phyloP scores from a whole-genome alignment of 2,888 invertebrate species.

The Pemphredon lugubris region DNA sequence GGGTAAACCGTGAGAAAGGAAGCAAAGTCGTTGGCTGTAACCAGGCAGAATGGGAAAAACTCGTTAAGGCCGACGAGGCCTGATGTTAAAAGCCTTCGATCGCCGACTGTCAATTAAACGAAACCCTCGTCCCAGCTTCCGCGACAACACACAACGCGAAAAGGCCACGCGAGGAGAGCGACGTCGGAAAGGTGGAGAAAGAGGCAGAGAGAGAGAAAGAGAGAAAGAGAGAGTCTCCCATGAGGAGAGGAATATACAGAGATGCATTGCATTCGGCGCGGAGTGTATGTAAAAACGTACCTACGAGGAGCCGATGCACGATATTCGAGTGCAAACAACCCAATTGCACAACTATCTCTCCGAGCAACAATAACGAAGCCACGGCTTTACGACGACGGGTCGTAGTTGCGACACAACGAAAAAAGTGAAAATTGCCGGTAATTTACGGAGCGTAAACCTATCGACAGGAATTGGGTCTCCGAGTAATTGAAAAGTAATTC shows the following conservation, averaged over 20 bases:
- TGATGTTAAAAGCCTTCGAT: conserved; percentile 41
- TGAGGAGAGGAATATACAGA: no score
- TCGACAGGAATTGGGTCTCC: background rate
- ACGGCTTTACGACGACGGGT: conserved; percentile 14
- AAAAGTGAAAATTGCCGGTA: conserved; percentile 29
- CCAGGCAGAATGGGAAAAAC: conserved; percentile 57
- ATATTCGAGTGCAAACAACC: conserved; percentile 7
- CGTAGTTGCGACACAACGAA: background rate
- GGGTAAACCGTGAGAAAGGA: conserved; percentile 61
- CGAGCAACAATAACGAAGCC: conserved; percentile 31
- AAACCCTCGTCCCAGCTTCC: conserved; percentile 17
- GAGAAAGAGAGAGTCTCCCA: no score
- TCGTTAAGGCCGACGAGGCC: conserved; percentile 53
- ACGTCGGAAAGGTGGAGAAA: background rate
- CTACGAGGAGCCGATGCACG: background rate
- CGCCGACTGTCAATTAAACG: conserved; percentile 52
- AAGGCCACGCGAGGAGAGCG: background rate
- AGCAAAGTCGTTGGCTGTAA: conserved; percentile 43
- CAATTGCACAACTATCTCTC: conserved; percentile 19
- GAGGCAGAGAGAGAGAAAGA: background rate
- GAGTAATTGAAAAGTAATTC: no score
- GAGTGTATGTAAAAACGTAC: no score
- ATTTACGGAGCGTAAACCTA: conserved; percentile 9
- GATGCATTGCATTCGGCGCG: no score
- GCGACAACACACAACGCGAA: conserved; percentile 4